These are phyloP conservation scores for Spodoptera picta DNA, from an alignment of 2,888 invertebrate genomes.

Conservation along the genomic window DNA sequence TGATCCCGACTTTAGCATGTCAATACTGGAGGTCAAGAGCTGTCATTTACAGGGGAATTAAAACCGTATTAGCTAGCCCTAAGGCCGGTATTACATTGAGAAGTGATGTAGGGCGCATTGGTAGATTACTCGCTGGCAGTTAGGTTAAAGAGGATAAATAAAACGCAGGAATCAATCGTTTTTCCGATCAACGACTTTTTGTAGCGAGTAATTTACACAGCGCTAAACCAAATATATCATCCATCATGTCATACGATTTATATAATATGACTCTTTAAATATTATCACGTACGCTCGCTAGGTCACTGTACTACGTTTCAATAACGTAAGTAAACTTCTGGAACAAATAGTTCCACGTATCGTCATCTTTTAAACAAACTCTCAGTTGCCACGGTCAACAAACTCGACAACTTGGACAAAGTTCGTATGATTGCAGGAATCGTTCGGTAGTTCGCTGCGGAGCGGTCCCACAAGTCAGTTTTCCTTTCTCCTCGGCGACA, in stretches of 20 bases:
- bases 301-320: too few species aligned
- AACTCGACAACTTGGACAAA: conserved; percentile 27
- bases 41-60: conserved; percentile 26
- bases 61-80: conserved; percentile 34
- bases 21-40: conserved; percentile 75
- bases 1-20: conserved; percentile 77
- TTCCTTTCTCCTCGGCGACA: conserved; percentile 50
- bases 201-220: too few species aligned
- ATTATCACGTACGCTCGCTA: too few species aligned
- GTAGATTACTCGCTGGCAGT: conserved; percentile 34
- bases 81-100: conserved; percentile 27
- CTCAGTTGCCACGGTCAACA: conserved; percentile 7
- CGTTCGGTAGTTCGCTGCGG: conserved; percentile 17
- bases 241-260: too few species aligned
- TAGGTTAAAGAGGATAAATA: conserved; percentile 27
- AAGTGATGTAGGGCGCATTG: conserved; percentile 19
- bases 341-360: neutral
- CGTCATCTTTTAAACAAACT: conserved; percentile 24
- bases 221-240: too few species aligned
- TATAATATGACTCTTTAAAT: too few species aligned
- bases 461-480: conserved; percentile 56
- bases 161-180: conserved; percentile 1
- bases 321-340: conserved; percentile 2
- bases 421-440: conserved; percentile 36
- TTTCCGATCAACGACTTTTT: too few species aligned